Evolutionary conservation across 2,888 invertebrate genomes (phyloP).

Genomic region (Philaethria dido): DNA sequence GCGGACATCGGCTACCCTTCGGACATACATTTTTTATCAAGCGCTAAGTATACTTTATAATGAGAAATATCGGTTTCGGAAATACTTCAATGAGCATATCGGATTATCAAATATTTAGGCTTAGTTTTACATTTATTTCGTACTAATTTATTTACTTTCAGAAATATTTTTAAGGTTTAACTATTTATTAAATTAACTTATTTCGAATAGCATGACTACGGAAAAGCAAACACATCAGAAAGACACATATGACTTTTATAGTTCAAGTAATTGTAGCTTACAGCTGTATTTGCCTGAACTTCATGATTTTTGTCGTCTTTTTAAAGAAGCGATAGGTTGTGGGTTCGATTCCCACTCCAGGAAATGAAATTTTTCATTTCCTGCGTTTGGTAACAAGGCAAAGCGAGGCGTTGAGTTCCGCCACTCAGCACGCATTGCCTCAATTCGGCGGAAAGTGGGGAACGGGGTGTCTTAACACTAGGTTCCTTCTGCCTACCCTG

Average conservation of each 20-base stretch:
- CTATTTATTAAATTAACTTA: background rate
- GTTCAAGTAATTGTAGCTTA: no score
- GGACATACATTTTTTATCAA: constrained; percentile 75
- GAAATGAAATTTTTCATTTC: no score
- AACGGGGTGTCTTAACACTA: no score
- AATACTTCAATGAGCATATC: constrained; percentile 72
- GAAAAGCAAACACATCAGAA: background rate
- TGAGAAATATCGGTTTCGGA: constrained; percentile 82
- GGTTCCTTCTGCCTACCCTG: no score
- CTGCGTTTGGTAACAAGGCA: no score
- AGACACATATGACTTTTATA: background rate
- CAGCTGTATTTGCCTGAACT: no score
- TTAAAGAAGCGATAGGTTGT: no score
- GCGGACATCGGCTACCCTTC: constrained; percentile 64
- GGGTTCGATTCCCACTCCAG: no score
- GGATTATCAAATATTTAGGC: constrained; percentile 73
- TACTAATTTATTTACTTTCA: constrained; percentile 47
- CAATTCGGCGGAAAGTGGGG: no score
- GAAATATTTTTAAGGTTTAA: background rate
- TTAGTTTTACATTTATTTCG: constrained; percentile 37
- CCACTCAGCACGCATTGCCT: no score
- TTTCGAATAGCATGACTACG: background rate
- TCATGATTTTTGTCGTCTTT: no score
- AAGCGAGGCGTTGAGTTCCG: no score
- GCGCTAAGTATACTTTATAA: constrained; percentile 71